These are phyloP conservation scores for Montipora cactus DNA, from an alignment of 64 coral and sea anemone species.

Conservation along the genomic window DNA sequence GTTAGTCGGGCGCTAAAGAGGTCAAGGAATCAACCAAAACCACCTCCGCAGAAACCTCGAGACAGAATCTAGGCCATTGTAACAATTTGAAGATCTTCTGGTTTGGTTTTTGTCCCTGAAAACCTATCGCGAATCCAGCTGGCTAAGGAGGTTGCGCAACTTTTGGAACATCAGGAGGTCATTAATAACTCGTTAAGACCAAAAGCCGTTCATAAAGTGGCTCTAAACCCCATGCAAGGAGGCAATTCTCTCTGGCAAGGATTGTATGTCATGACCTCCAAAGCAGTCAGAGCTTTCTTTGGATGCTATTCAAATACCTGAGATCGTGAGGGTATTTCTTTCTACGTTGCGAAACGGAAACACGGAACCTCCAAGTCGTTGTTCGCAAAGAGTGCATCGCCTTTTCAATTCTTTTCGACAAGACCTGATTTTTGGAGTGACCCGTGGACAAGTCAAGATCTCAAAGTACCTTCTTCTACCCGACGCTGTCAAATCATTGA, in stretches of 20 bases:
- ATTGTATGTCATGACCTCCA: slow-evolving; percentile 28
- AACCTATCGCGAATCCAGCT: too few species aligned
- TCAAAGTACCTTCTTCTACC: slow-evolving; percentile 44
- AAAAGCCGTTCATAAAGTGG: too few species aligned
- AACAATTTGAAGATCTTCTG: too few species aligned
- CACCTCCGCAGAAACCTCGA: too few species aligned
- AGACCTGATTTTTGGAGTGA: slow-evolving; percentile 36
- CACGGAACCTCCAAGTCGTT: neutral
- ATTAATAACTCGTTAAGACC: too few species aligned
- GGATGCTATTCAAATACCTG: slow-evolving; percentile 9
- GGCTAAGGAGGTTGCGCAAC: too few species aligned
- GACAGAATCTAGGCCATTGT: too few species aligned
- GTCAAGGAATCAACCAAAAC: too few species aligned
- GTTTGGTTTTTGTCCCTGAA: too few species aligned
- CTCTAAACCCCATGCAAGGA: neutral
- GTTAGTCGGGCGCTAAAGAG: too few species aligned
- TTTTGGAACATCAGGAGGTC: too few species aligned
- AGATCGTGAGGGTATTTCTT: slow-evolving; percentile 27
- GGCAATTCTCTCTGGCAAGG: slow-evolving; percentile 1
- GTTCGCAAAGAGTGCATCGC: slow-evolving; percentile 22
- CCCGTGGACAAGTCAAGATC: slow-evolving; percentile 20
- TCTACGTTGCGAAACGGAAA: slow-evolving; percentile 44
- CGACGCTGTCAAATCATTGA: slow-evolving; percentile 43
- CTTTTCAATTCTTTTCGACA: slow-evolving; percentile 48
- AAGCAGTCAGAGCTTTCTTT: slow-evolving; percentile 32